Percentiles rank a stretch among this genome's conserved stretches.
Conservation (phyloP, 2,113 vertebrate species). For the Poecile atricapillus region DNA sequence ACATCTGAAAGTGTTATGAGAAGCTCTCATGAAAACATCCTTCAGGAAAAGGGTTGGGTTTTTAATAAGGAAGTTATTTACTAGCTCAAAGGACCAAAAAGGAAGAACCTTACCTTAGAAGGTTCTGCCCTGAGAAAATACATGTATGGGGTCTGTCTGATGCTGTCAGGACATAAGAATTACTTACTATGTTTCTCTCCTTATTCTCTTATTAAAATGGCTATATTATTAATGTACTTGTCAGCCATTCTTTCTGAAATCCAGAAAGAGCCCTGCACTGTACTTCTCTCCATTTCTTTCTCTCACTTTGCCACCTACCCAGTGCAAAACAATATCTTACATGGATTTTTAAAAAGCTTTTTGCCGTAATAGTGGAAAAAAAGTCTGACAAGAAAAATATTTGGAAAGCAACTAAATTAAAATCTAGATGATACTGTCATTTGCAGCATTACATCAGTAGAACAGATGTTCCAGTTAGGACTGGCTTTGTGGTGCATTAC, state of each 20-base stretch:
- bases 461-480: background rate
- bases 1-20: background rate
- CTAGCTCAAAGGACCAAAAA: background rate
- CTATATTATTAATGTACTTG: background rate
- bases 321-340: background rate
- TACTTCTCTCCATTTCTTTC: background rate
- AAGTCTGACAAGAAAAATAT: background rate
- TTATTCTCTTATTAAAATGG: background rate
- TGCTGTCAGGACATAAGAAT: accelerated
- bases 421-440: background rate
- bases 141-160: too few species aligned
- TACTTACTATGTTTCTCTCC: background rate
- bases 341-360: background rate
- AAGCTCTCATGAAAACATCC: background rate
- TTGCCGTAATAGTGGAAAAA: background rate
- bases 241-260: background rate
- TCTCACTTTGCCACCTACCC: background rate
- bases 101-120: background rate
- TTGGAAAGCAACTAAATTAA: background rate
- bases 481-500: background rate
- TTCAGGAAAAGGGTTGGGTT: background rate
- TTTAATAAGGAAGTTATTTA: background rate
- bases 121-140: background rate
- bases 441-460: background rate
- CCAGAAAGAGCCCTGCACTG: background rate